phyloP scores from a whole-genome alignment of 2,797 vertebrate species.

The Lates japonicus region DNA sequence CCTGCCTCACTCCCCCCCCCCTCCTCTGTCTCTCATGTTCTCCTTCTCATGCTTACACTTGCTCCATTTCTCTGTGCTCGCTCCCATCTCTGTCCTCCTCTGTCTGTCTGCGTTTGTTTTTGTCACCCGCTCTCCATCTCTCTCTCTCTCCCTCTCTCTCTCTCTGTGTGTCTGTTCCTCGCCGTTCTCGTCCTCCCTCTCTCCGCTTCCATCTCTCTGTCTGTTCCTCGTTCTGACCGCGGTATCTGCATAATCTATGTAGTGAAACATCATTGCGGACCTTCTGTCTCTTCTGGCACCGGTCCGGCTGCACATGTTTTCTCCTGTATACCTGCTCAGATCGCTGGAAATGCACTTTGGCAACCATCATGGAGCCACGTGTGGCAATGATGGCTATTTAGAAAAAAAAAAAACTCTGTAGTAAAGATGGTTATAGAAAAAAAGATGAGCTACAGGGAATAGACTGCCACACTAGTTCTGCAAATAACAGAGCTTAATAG shows the following conservation, averaged over 20 bases:
- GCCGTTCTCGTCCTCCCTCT: conserved; percentile 31
- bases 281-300: conserved; percentile 85
- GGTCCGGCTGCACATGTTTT: conserved; percentile 82
- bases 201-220: conserved; percentile 56
- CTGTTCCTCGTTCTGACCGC: conserved; percentile 79
- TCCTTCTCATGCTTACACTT: conserved; percentile 69
- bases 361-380: conserved; percentile 68
- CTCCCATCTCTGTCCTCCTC: conserved; percentile 62
- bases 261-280: conserved; percentile 85
- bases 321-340: conserved; percentile 85
- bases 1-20: conserved; percentile 62
- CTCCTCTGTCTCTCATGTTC: conserved; percentile 71
- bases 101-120: conserved; percentile 61
- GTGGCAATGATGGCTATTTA: conserved; percentile 72
- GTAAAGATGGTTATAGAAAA: conserved; percentile 33
- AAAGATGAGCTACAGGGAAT: conserved; percentile 17
- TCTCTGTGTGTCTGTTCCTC: conserved; percentile 35
- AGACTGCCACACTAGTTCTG: conserved; percentile 3
- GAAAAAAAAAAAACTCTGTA: conserved; percentile 39
- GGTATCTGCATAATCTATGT: conserved; percentile 85
- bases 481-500: conserved; percentile 22
- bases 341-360: conserved; percentile 81
- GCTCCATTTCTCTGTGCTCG: conserved; percentile 55
- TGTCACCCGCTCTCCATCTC: conserved; percentile 42
- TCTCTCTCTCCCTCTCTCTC: conserved; percentile 39